Evolutionary conservation across 2,888 invertebrate genomes (phyloP).

Genomic region (Tetanocera ferruginea): DNA sequence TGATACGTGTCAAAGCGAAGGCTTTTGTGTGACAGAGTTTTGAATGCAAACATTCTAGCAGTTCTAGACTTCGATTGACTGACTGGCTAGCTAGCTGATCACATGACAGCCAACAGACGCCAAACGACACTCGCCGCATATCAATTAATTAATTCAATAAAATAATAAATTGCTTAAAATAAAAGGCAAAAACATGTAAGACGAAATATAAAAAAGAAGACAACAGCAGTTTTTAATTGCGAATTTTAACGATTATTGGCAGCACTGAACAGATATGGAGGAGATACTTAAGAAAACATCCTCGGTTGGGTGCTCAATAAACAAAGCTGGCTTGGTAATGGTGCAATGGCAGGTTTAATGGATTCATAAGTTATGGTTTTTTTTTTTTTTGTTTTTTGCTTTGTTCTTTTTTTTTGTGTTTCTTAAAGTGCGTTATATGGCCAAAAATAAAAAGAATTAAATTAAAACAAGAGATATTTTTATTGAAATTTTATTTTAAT

Average conservation of each 20-base stretch:
- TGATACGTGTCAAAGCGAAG: conserved; percentile 50
- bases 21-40: background rate
- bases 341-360: background rate
- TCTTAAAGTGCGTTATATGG: background rate
- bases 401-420: too few species aligned
- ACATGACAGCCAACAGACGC: conserved; percentile 29
- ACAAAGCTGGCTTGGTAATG: background rate
- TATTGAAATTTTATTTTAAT: conserved; percentile 5
- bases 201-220: background rate
- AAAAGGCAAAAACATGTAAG: background rate
- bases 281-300: background rate
- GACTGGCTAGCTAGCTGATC: background rate
- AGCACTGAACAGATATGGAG: background rate
- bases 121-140: conserved; percentile 49
- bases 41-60: conserved; percentile 26
- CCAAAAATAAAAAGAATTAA: too few species aligned
- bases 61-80: background rate
- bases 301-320: background rate
- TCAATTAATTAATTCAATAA: conserved; percentile 52
- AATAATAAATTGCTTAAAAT: conserved; percentile 28
- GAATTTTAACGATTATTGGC: conserved; percentile 28
- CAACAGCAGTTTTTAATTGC: conserved; percentile 18
- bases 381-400: background rate
- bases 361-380: background rate
- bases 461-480: too few species aligned